Evolutionary conservation across 2,888 invertebrate genomes (phyloP), one percentile per base, ranked within the genome.

Genomic region (Drosophila infuscata): DNA sequence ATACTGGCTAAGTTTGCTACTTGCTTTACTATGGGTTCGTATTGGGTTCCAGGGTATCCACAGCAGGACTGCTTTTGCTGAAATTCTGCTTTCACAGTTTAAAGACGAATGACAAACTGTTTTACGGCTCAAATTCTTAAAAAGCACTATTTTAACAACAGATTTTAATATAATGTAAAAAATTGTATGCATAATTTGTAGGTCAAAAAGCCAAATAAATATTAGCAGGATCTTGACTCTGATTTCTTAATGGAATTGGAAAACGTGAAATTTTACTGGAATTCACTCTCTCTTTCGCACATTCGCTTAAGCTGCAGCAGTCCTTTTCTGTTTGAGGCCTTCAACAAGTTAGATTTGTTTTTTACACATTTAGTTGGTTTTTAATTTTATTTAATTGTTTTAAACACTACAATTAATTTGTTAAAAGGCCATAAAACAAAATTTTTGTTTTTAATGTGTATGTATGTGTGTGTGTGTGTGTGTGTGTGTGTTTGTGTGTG

Each of bases 381-480:
- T 54, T 61, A 64, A 66, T 73, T 79, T 81, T 81, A 76, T 76
- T 77, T 61, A 76, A 70, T 81, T 77, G 65, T 79, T 81, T 79
- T 77, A 74, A 85, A 80, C 82, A 83, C 85, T 85, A 88, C 87
- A 86, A 80, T 80, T 81, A 82, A 82, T 78, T 80, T 78, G 59
- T 88, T 87, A 85, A 78, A 88, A 86, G 87, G 79, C 84, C 70
- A 74, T 80, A 73, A 85, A 77, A 74, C 81, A 81, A 75, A 79
- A 77, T 51, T 56, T 70, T 79, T 69, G 79, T 67, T 79, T 53
- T 48, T 64, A 53, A 41, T 68, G 35, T 52, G 46, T 59, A 29
- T 30, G 38, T 43, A 20, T 20, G 11, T 41, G 20, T 43, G 11
- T 43, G 43, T 38, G 6, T 38, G 0, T 33, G 17, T 36, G 35